A percentile compares a stretch with the other conserved stretches of the same genome.
Conservation (phyloP, 2,888 invertebrate genomes). For the Caenorhabditis sp. region DNA sequence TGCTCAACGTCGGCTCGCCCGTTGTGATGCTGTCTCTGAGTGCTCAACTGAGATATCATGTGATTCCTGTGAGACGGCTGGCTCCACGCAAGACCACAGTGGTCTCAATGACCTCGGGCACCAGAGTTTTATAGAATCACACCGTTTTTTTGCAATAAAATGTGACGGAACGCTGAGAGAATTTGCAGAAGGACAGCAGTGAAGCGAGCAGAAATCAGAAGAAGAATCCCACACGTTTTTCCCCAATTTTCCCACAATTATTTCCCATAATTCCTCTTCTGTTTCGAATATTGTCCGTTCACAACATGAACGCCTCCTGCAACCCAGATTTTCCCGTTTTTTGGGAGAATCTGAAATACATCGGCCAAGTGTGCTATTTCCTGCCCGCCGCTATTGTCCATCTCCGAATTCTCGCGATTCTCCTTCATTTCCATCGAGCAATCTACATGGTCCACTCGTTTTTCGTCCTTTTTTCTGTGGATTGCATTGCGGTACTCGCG, state of each 20-base stretch:
- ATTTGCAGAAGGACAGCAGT: too few relatives aligned
- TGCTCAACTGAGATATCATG: slow-evolving; percentile 32
- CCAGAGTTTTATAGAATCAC: too few relatives aligned
- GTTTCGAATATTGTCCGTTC: not conserved
- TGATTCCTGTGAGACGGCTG: slow-evolving; percentile 8
- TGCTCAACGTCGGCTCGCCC: slow-evolving; percentile 35
- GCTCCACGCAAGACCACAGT: slow-evolving; percentile 19
- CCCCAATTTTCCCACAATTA: too few relatives aligned
- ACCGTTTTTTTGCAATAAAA: too few relatives aligned
- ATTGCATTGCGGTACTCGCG: slow-evolving; percentile 40
- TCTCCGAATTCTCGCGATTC: slow-evolving; percentile 6
- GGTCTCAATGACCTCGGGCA: slow-evolving; percentile 12
- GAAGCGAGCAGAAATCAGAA: too few relatives aligned
- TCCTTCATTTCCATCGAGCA: slow-evolving; percentile 11
- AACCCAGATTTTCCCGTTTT: too few relatives aligned
- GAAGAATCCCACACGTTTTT: too few relatives aligned
- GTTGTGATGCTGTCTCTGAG: slow-evolving; percentile 41
- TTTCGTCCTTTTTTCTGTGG: slow-evolving; percentile 35
- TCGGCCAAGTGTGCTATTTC: slow-evolving; percentile 33
- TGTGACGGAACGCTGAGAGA: too few relatives aligned
- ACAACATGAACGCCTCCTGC: slow-evolving; percentile 9
- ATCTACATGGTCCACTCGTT: slow-evolving; percentile 46
- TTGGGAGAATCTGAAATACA: slow-evolving; percentile 43
- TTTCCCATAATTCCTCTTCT: too few relatives aligned
- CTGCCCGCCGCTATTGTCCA: slow-evolving; percentile 22